Evolutionary conservation across 2,113 vertebrate genomes (phyloP), one percentile per base, ranked within the genome.

Genomic region (Calidris pygmaea): DNA sequence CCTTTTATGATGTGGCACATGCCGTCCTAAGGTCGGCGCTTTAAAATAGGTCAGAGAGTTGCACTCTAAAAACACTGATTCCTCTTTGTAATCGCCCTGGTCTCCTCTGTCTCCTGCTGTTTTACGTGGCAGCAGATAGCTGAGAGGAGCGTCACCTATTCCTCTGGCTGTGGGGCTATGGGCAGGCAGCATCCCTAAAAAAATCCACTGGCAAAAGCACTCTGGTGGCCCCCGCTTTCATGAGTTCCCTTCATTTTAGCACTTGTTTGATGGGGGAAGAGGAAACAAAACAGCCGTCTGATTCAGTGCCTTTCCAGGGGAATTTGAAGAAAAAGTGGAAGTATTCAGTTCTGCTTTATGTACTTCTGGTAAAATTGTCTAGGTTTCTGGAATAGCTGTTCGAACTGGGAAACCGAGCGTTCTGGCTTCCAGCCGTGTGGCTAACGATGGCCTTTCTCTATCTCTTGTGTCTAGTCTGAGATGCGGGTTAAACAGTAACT

Each of bases 401-500:
- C 53, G 55, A 14, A 22, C 14, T 78, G 41, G 37, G 63, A 72
- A 3, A 30, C 39, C 56, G 27, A 18, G 41, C 32, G 43, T 45
- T 68, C 13, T 0, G 1, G 34, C n/a, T 88, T 96, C 73, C 30
- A 52, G 29, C 87, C 0, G 0, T 11, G 6, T 3, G 2, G n/a
- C 22, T 37, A 53, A 27, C 0, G 10, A 37, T 59, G 56, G 50
- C 43, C 29, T 71, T 39, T 62, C 8, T 60, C 45, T 66, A 0
- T 86, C 48, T 95, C 72, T 34, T 50, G 21, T 7, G 11, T 77
- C 41, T 62, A 14, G 71, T 71, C 77, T 70, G 92, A 91, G 89
- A n/a, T 41, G 32, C 26, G 74, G 59, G 91, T 97, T 97, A 97
- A 96, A 95, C 87, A 93, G 12, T 93, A 95, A 95, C 93, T 87